These are phyloP conservation scores for Gallinago paraguaiae DNA, from an alignment of 2,113 vertebrate species.

Conservation along the genomic window DNA sequence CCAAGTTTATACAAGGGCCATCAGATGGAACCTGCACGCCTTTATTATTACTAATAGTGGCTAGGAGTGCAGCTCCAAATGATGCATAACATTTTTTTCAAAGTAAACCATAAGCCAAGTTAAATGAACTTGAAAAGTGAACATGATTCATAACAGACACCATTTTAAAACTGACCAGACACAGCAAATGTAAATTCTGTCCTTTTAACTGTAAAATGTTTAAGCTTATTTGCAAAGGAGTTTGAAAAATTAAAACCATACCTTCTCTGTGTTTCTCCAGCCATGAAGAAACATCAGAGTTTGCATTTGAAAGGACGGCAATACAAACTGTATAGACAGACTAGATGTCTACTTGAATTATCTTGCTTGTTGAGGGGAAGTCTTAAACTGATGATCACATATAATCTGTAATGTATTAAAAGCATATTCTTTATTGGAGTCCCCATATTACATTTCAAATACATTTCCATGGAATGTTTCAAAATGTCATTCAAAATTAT, in stretches of 20 bases:
- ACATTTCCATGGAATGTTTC: slow-evolving; percentile 74
- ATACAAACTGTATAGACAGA: slow-evolving; percentile 53
- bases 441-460: slow-evolving; percentile 75
- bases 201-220: slow-evolving; percentile 72
- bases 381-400: slow-evolving; percentile 72
- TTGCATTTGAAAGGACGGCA: slow-evolving; percentile 61
- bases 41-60: slow-evolving; percentile 64
- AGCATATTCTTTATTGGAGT: slow-evolving; percentile 69
- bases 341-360: slow-evolving; percentile 71
- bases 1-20: slow-evolving; percentile 47
- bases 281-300: slow-evolving; percentile 52
- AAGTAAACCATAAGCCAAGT: slow-evolving; percentile 69
- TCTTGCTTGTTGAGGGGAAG: slow-evolving; percentile 61
- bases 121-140: slow-evolving; percentile 76
- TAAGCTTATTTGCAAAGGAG: slow-evolving; percentile 71
- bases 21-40: slow-evolving; percentile 41
- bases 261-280: slow-evolving; percentile 39
- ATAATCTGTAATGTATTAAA: slow-evolving; percentile 75
- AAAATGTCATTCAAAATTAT: slow-evolving; percentile 69
- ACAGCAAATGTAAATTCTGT: slow-evolving; percentile 73
- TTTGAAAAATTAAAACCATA: slow-evolving; percentile 75
- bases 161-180: slow-evolving; percentile 71
- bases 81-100: slow-evolving; percentile 56
- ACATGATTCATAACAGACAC: slow-evolving; percentile 74
- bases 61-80: slow-evolving; percentile 49